Base-by-base conservation (phyloP, 1,140 invertebrate genomes). In the Zaprionus taronus region DNA sequence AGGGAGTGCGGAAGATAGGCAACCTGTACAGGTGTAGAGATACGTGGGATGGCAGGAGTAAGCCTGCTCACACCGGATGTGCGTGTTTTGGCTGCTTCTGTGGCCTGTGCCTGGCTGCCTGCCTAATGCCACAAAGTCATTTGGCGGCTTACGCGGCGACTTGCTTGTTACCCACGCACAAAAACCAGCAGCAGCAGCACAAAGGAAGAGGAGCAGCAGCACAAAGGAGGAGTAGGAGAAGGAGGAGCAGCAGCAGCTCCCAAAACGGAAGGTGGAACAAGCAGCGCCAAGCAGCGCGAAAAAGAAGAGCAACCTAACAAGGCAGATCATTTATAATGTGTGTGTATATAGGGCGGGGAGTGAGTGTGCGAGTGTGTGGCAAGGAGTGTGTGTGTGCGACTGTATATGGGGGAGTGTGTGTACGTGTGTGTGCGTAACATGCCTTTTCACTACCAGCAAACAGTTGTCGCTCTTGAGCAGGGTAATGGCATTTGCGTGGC, bases 61-160 rank as follows among this genome's bases (percentile, higher is more conserved):
- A 64, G 20, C 28, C 58, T 56, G 71, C 70, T 65, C 82, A 53
- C 57, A 68, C 55, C 78, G 82, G 81, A 84, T 84, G 79, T 85
- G 83, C 83, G 83, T 86, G 83, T 79, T 79, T 77, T 44, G 65
- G 55, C 65, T 53, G 49, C 22, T 36, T 31, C 61, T 76, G 79
- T 79, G 72, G 68, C 28, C 64, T 77, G 81, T 77, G 81, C 77
- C 62, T 71, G 67, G 57, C 79, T 69, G 61, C 63, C 41, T 77
- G 73, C 79, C 76, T 83, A 86, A 77, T 86, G 83, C 83, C 83
- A 75, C 83, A 86, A 86, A 86, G 83, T 87, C 83, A 87, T 86
- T 86, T 86, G 83, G 80, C 71, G 83, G 83, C 83, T 86, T 86
- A 77, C 56, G 79, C 53, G 71, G 63, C 74, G 61, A 65, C 81